Base-by-base conservation (phyloP, 1,140 invertebrate species). In the Chymomyza costata region DNA sequence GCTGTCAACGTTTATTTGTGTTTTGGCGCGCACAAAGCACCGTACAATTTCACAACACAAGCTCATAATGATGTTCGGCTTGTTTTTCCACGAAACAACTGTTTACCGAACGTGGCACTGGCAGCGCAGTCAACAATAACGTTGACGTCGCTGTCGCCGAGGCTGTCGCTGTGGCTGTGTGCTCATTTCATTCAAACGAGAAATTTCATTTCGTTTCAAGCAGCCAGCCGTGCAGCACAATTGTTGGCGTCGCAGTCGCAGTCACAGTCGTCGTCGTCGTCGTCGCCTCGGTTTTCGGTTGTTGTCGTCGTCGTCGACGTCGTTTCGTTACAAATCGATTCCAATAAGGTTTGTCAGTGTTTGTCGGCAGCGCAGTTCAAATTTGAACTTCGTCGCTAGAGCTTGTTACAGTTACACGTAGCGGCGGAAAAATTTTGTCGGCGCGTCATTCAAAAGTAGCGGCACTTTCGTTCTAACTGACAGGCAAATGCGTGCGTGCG, bases 11-110 rank as follows among this genome's bases (percentile, higher is more conserved):
- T 51, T 51, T 64, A 45, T 47, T 63, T 63, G 50, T 74, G 64
- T 61, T 78, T 78, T 78, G 71, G 71, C 71, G 71, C 66, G 73
- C 68, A 80, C 73, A 78, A 80, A 80, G 73, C 73, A 73, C 73
- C 73, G 73, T 71, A 78, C 73, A 80, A 78, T 80, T 80, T 80
- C 73, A 80, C 73, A 80, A 80, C 73, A 78, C 60, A 80, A 78
- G 67, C 67, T 78, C 73, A 78, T 80, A 35, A 76, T 76, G 71
- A 76, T 76, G 71, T 76, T 78, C 71, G 73, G 78, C 70, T 80
- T 78, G 73, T 78, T 78, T 78, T 78, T 78, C 73, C 73, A 78
- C 73, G 73, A 78, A 78, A 78, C 73, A 78, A 78, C 73, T 80
- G 73, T 81, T 80, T 81, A 81, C 74, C 59, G 41, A 52, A 53